Evolutionary conservation across 2,113 vertebrate species (phyloP), one percentile per base, ranked within the genome.

Genomic region (Xenopus laevis): DNA sequence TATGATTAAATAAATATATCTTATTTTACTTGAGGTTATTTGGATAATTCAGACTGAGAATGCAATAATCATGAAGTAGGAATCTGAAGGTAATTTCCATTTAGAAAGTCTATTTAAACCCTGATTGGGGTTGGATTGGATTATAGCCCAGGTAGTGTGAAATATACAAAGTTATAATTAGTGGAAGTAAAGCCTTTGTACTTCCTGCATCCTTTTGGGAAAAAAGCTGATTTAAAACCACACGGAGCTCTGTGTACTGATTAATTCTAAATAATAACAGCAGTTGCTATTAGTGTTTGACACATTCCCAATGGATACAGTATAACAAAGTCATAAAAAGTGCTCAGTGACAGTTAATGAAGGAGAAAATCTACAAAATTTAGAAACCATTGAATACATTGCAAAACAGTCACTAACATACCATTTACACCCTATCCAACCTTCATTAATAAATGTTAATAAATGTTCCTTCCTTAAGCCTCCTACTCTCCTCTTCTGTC

Each of bases 51-150:
- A 52, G 78, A 55, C 82, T 77, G 55, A 82, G 77, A 81, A 85
- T 77, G 78, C 76, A 83, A 74, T 8, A 15, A 84, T 68, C 0
- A 2, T 27, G 58, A 80, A 80, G 33, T 40, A 50, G 15, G 47
- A 50, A 50, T 50, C 47, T 50, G 47, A 16, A 50, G 47, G 47
- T 87, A 82, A 87, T 86, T 90, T 89, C 80, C 83, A 85, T 88
- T 90, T 86, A 86, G 82, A 88, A 86, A 79, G 82, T 84, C 81
- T 87, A 71, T 84, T 89, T 83, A 89, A 89, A 86, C 77, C 82
- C 71, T 78, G 76, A 79, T 81, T 90, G 83, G 87, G 85, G 82
- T 84, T 81, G 84, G 71, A 55, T 61, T 82, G 58, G 79, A 77
- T 81, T 81, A n/a, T 77, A 60, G 4, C 11, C 27, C 59, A 62